phyloP scores from a whole-genome alignment of 2,113 vertebrate genomes.

The Dicrurus megarhynchus region DNA sequence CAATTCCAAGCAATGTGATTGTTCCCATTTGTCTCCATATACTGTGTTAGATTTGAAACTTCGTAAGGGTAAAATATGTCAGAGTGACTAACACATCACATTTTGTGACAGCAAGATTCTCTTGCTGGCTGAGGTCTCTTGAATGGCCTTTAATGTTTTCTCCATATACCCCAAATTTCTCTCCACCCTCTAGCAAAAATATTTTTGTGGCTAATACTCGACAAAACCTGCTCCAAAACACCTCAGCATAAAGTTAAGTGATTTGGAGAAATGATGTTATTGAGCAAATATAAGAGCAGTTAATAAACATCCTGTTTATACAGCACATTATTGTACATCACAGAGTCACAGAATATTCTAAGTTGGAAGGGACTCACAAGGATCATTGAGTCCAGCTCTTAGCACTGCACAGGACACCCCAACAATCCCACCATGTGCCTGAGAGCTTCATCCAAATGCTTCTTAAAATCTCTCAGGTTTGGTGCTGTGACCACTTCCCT shows the following conservation, averaged over 20 bases:
- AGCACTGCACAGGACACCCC: neutral
- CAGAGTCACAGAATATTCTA: neutral
- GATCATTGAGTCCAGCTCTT: neutral
- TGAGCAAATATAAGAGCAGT: neutral
- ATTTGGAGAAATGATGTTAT: neutral
- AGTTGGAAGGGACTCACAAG: neutral
- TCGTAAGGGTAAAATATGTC: neutral
- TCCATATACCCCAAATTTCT: neutral
- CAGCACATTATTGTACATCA: neutral
- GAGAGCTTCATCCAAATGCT: neutral
- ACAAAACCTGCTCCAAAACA: neutral
- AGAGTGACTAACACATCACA: neutral
- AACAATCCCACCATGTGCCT: neutral
- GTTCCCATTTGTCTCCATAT: neutral
- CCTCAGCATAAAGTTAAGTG: fast-evolving
- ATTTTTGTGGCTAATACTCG: neutral
- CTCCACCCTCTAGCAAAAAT: neutral
- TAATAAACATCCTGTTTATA: neutral
- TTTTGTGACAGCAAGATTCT: neutral
- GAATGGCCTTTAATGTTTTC: neutral
- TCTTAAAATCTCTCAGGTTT: neutral
- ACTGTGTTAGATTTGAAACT: neutral
- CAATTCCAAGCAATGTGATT: neutral
- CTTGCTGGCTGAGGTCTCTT: neutral
- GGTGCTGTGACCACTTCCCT: neutral